Base-by-base conservation (phyloP, 2,113 vertebrate genomes). In the Jaculus jaculus region DNA sequence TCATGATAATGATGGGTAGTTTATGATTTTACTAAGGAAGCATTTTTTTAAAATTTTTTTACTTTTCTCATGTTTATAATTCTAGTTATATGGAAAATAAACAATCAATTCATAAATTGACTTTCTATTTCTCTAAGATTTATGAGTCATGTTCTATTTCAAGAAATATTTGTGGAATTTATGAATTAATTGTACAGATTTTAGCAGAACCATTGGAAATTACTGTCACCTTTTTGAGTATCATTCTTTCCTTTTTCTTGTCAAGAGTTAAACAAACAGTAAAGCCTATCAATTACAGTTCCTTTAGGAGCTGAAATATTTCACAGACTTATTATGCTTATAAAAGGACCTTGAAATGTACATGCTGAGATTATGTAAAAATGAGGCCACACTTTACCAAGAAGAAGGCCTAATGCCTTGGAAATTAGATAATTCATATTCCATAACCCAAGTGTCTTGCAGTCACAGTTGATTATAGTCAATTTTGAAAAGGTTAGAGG, bases 241-340 rank as follows among this genome's bases (percentile, higher is more conserved):
- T 39, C 63, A 66, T n/a, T 81, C 89, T 91, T 73, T 20, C 39
- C 87, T 87, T 92, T 37, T 84, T 20, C 28, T 87, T 88, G 58
- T 81, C n/a, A 95, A 77, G 11, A 91, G 18, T 79, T 66, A 94
- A 96, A 68, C 26, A 89, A 88, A 72, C 26, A 83, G 75, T 28
- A 79, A 86, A 3, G 60, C 26, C 8, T 85, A 90, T 20, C 24
- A 89, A 63, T 84, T 77, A n/a, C 23, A 90, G 61, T 42, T 82
- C 7, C 51, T 82, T 75, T 91, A 54, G 21, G 13, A 32, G 5
- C 12, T 92, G 74, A 74, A 85, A 58, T 4, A 2, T 47, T 88
- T 87, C n/a, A 51, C 9, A 75, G 60, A 4, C 84, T 75, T 26
- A 81, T 17, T 78, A 66, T 65, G 26, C 39, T n/a, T 75, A 20